These are phyloP conservation scores for Barbus barbus DNA, from an alignment of 2,113 vertebrate genomes.

Conservation along the genomic window DNA sequence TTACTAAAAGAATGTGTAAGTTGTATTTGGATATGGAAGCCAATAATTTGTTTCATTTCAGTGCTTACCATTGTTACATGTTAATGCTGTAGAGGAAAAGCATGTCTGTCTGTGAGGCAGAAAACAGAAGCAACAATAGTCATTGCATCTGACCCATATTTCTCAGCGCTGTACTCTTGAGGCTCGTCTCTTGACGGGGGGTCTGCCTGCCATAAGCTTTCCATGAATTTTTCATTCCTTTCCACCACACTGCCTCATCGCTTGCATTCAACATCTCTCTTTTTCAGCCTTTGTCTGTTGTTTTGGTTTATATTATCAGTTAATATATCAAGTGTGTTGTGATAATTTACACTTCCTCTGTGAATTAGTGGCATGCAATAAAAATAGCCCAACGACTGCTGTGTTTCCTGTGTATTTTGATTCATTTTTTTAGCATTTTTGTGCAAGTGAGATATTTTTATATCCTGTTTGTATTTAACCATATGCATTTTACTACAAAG, in stretches of 20 bases:
- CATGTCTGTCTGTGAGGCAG: background rate
- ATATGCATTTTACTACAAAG: background rate
- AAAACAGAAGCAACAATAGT: background rate
- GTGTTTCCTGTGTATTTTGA: background rate
- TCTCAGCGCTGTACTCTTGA: conserved; percentile 61
- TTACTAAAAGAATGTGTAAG: too few species aligned
- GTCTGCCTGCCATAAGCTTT: conserved; percentile 63
- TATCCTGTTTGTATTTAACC: too few species aligned
- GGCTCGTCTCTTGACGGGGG: conserved; percentile 58
- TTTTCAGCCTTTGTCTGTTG: background rate
- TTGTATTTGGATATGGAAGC: too few species aligned
- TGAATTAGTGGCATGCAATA: background rate
- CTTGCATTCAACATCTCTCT: background rate
- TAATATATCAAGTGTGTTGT: background rate
- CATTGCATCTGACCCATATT: conserved; percentile 70
- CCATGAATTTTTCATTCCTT: conserved; percentile 73
- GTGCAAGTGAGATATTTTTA: background rate
- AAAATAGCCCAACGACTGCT: background rate
- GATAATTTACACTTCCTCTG: background rate
- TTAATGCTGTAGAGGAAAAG: background rate
- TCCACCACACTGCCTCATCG: background rate
- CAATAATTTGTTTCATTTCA: too few species aligned
- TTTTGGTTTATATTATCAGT: background rate
- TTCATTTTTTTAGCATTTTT: background rate
- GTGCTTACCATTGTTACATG: background rate